Percentiles rank a stretch among this genome's conserved stretches.
phyloP scores from a whole-genome alignment of 2,888 invertebrate genomes.

The Catotricha subobsoleta region DNA sequence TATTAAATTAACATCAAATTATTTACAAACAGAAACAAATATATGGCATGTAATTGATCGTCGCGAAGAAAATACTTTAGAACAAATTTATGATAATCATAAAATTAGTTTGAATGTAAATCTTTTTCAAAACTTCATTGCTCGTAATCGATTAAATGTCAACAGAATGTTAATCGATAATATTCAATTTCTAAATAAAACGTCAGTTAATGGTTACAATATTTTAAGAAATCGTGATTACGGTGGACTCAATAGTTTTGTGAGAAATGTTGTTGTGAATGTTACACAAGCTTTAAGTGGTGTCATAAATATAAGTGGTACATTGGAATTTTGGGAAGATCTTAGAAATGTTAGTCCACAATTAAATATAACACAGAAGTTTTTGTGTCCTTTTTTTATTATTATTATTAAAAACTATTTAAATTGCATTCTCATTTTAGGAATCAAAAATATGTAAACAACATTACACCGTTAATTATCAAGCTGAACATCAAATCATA shows the following conservation, averaged over 20 bases:
- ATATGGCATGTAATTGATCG: background rate
- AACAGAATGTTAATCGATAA: background rate
- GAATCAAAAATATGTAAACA: conserved; percentile 1
- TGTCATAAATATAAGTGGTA: background rate
- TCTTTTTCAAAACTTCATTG: conserved; percentile 4
- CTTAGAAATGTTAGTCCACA: background rate
- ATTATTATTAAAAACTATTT: background rate
- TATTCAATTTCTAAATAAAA: background rate
- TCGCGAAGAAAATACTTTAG: background rate
- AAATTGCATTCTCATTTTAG: background rate
- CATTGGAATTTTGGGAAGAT: conserved; percentile 1
- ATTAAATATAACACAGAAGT: background rate
- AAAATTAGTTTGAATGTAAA: conserved; percentile 4
- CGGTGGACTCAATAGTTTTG: background rate
- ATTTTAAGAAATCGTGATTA: background rate
- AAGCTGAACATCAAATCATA: conserved; percentile 1
- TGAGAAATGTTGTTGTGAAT: background rate
- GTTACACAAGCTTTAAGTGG: background rate
- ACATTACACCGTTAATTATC: conserved; percentile 1
- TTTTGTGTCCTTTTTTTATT: background rate
- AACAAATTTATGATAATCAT: background rate
- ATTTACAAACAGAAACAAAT: background rate
- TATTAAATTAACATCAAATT: no score
- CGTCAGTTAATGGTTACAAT: background rate
- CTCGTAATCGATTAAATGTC: background rate